These are phyloP conservation scores for Clostera curtula DNA, from an alignment of 2,888 invertebrate genomes.

Conservation along the genomic window DNA sequence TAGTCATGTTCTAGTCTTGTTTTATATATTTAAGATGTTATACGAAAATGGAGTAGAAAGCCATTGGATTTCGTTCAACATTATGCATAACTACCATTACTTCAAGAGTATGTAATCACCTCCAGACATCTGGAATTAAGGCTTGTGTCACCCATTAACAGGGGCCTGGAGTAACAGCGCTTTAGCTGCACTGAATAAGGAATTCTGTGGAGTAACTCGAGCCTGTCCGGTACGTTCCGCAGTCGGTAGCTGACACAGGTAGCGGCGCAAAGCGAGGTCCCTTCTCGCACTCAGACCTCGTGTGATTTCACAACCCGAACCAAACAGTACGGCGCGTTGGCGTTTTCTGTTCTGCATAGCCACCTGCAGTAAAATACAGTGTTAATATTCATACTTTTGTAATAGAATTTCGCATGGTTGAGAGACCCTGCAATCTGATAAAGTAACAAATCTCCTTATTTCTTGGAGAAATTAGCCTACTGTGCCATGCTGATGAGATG, in stretches of 20 bases:
- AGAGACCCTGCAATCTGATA: too few relatives aligned
- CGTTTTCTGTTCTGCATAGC: conserved; percentile 75
- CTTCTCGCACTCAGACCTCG: conserved; percentile 86
- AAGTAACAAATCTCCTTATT: too few relatives aligned
- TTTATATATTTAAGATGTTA: too few relatives aligned
- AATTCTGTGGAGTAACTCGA: conserved; percentile 56
- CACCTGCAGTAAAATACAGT: conserved; percentile 55
- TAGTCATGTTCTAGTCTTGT: too few relatives aligned
- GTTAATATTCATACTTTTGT: neutral
- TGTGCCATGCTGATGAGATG: too few relatives aligned
- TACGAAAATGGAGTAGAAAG: too few relatives aligned
- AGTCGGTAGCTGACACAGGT: conserved; percentile 80
- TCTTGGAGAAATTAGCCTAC: too few relatives aligned
- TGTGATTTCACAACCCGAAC: conserved; percentile 84
- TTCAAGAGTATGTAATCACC: conserved; percentile 9
- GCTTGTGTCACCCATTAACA: conserved; percentile 48
- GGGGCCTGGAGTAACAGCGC: conserved; percentile 66
- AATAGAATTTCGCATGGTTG: too few relatives aligned
- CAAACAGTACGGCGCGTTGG: conserved; percentile 79
- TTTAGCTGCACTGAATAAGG: conserved; percentile 72
- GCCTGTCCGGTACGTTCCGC: conserved; percentile 74
- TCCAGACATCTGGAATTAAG: conserved; percentile 12
- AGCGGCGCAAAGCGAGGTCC: conserved; percentile 83
- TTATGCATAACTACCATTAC: too few relatives aligned
- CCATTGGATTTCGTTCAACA: too few relatives aligned